Conservation (phyloP, 2,113 vertebrate species). For the Scolopax mira region DNA sequence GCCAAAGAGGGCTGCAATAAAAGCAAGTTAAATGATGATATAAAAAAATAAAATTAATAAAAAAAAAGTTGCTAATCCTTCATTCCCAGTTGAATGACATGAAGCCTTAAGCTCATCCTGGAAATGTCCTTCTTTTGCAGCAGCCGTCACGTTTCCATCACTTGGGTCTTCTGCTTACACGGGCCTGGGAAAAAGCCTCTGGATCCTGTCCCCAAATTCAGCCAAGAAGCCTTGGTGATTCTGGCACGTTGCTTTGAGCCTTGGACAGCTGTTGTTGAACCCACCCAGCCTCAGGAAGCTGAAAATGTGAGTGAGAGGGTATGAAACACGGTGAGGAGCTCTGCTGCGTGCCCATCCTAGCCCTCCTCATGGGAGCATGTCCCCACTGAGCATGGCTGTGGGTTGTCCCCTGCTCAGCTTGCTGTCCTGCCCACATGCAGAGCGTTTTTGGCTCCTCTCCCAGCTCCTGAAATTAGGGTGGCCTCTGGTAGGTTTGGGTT, state of each 20-base stretch:
- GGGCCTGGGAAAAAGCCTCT: background rate
- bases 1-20: conserved; percentile 18
- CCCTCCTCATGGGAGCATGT: fast-evolving
- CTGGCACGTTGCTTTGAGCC: background rate
- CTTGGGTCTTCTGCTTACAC: background rate
- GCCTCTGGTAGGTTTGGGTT: background rate
- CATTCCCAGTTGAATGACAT: background rate
- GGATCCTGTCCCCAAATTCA: background rate
- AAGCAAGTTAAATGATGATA: background rate
- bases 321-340: background rate
- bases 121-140: background rate
- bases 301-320: background rate
- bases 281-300: background rate
- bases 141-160: background rate
- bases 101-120: background rate
- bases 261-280: background rate
- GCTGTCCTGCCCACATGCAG: background rate
- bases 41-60: background rate
- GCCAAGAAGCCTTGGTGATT: background rate
- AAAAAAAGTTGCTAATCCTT: background rate
- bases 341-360: background rate
- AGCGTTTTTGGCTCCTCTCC: background rate
- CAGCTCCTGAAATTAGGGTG: fast-evolving
- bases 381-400: background rate
- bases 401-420: fast-evolving